Conservation (phyloP, 2,113 vertebrate species). For the Parotia lawesii region DNA sequence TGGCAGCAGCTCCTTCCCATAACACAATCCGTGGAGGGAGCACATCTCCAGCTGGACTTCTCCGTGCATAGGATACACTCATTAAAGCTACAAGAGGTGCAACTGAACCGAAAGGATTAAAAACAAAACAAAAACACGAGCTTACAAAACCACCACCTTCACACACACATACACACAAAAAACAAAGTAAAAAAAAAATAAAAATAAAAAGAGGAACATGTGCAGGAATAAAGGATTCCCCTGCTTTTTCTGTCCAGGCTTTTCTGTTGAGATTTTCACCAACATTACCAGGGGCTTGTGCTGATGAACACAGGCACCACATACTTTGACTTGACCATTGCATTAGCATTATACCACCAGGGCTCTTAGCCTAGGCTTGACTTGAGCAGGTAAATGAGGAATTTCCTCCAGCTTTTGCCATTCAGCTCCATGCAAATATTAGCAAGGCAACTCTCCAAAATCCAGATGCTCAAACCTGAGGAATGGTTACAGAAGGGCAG, state of each 20-base stretch:
- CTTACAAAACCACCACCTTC: background rate
- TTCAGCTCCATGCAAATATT: background rate
- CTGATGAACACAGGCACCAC: background rate
- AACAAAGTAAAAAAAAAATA: background rate
- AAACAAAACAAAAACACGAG: background rate
- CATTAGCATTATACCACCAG: background rate
- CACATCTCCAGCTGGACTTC: background rate
- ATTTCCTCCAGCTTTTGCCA: background rate
- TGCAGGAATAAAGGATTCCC: background rate
- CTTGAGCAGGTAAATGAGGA: accelerated
- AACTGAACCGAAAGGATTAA: background rate
- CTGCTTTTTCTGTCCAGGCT: background rate
- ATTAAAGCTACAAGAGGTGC: background rate
- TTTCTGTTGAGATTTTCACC: background rate
- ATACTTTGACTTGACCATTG: background rate
- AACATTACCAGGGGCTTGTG: background rate
- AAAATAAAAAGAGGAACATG: accelerated
- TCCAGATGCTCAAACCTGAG: background rate
- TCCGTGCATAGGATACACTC: background rate
- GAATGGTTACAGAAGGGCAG: background rate
- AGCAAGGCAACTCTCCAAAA: background rate
- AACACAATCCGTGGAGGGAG: accelerated
- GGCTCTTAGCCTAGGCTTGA: background rate
- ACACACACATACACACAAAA: accelerated
- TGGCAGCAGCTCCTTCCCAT: background rate